Base-by-base conservation (phyloP, 2,797 vertebrate species). In the Coendou prehensilis region DNA sequence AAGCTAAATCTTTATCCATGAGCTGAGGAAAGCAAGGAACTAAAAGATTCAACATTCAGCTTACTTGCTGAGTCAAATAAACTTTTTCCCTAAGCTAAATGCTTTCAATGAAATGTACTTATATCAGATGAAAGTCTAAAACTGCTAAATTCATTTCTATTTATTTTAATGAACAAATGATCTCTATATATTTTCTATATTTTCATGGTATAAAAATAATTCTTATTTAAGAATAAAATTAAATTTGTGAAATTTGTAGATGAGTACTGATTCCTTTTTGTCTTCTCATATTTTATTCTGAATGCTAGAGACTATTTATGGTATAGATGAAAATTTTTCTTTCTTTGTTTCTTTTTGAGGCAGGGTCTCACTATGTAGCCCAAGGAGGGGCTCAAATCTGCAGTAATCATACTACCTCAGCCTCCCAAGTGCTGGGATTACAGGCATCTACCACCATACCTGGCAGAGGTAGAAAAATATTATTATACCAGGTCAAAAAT, bases 11-110 rank as follows among this genome's bases (percentile, higher is more conserved):
- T 37, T 94, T 81, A 91, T 85, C 85, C 56, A 64, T 10, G 81
- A 94, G 95, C 93, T 84, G 52, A 75, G 91, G 82, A 95, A 96
- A 93, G 88, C 93, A 79, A 95, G 69, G 47, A 59, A 26, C 47
- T 45, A 83, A 86, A 41, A 78, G 95, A 97, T 63, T 59, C 56
- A 63, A 84, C 56, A 7, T 28, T 56, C 67, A 71, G 84, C 73
- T 81, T 64, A 63, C 76, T 71, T 10, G 61, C 17, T 5, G 94
- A 97, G 97, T 94, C 93, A 83, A 90, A 87, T 50, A 89, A 95
- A 92, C 94, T 93, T 97, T 87, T 88, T 54, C 93, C n/a, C 69
- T 86, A 87, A 94, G 80, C 96, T 71, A 80, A 30, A 28, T 73
- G 90, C 79, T 94, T 95, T 92, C 85, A 87, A 5, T 75, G 78